These are phyloP conservation scores for Oostethus manadensis DNA, from an alignment of 2,113 vertebrate species.

Conservation along the genomic window DNA sequence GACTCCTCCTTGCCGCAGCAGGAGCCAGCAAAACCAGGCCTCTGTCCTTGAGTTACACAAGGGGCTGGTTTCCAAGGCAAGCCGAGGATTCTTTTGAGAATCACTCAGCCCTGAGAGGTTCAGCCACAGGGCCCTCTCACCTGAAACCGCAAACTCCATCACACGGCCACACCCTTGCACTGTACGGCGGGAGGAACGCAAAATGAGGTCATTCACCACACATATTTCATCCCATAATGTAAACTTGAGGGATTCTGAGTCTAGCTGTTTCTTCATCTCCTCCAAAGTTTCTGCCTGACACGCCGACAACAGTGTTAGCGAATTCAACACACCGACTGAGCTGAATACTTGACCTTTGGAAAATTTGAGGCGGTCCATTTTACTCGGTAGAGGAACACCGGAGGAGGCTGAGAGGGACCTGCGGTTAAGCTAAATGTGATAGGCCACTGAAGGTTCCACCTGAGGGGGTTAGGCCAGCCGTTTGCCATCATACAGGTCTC, in stretches of 20 bases:
- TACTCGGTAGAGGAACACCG: not conserved
- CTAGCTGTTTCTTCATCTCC: not conserved
- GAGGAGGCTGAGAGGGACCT: not conserved
- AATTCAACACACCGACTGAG: no score
- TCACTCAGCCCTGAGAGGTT: no score
- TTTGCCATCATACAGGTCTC: no score
- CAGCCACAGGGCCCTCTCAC: no score
- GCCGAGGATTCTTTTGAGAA: no score
- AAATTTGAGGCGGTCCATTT: not conserved
- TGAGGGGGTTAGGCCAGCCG: not conserved
- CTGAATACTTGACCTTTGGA: no score
- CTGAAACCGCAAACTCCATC: not conserved
- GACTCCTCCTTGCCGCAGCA: not conserved
- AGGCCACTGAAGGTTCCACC: slow-evolving; percentile 1
- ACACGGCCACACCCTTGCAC: not conserved
- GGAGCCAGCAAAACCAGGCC: not conserved
- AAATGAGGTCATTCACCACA: not conserved
- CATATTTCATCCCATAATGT: slow-evolving; percentile 1
- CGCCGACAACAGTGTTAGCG: not conserved
- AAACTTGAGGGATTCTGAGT: not conserved
- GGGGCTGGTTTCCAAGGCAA: no score
- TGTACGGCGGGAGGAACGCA: not conserved
- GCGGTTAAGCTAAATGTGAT: not conserved
- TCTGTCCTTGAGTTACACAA: no score
- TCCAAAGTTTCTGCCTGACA: no score